Evolutionary conservation across 2,113 vertebrate genomes (phyloP).

Genomic region (Mustela nigripes): DNA sequence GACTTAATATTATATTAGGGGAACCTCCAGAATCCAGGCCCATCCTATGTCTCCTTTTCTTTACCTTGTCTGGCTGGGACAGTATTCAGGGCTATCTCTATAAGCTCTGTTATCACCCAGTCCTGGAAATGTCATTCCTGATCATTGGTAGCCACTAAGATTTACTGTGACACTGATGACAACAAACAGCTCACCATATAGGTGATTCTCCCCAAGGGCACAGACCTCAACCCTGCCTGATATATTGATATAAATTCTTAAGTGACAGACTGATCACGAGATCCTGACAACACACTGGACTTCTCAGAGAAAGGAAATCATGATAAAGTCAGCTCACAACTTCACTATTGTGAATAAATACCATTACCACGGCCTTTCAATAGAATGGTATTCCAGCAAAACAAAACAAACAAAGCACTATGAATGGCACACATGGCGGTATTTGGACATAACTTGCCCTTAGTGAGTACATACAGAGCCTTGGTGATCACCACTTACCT

Average conservation of each 20-base stretch:
- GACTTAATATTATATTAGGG: not conserved
- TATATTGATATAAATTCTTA: slow-evolving; percentile 29
- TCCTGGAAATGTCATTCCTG: slow-evolving; percentile 20
- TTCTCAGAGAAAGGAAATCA: not conserved
- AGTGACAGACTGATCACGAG: slow-evolving; percentile 31
- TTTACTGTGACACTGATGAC: not conserved
- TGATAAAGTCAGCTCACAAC: not conserved
- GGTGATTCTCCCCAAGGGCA: not conserved
- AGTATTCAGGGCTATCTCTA: not conserved
- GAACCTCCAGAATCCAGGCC: not conserved
- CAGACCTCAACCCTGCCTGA: slow-evolving; percentile 1
- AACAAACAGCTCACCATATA: not conserved
- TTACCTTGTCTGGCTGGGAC: not conserved
- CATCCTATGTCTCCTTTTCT: not conserved
- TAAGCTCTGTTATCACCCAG: not conserved
- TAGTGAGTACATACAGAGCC: not conserved
- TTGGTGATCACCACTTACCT: not conserved
- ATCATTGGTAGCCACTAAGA: slow-evolving; percentile 2
- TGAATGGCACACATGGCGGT: not conserved
- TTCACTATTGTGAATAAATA: not conserved
- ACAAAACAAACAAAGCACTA: not conserved
- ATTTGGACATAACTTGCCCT: not conserved
- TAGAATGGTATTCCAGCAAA: not conserved
- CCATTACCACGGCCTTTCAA: not conserved
- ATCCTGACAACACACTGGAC: slow-evolving; percentile 2